Evolutionary conservation across 2,888 invertebrate genomes (phyloP).

Genomic region (Troides aeacus): DNA sequence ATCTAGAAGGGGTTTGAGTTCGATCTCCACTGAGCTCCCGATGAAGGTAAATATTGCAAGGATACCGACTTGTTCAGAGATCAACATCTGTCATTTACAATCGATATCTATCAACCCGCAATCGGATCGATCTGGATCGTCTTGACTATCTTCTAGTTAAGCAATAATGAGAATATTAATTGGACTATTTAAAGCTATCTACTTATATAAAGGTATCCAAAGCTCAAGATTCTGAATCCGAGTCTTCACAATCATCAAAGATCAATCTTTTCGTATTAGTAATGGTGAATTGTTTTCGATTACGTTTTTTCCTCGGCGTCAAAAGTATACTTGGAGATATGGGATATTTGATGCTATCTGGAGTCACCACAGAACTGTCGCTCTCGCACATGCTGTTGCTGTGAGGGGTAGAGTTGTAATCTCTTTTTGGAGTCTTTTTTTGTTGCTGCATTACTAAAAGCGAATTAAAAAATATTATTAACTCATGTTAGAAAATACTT

Average conservation of each 20-base stretch:
- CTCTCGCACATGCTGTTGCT: background rate
- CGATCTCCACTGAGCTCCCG: too few relatives aligned
- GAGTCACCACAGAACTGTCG: background rate
- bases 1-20: too few relatives aligned
- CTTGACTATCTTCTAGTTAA: too few relatives aligned
- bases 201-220: background rate
- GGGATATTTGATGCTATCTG: slow-evolving; percentile 1
- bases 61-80: too few relatives aligned
- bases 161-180: background rate
- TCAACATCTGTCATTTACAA: too few relatives aligned
- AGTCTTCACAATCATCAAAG: slow-evolving; percentile 30
- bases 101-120: too few relatives aligned
- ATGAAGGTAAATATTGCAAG: too few relatives aligned
- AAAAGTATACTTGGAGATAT: slow-evolving; percentile 20
- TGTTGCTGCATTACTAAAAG: slow-evolving; percentile 18
- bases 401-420: slow-evolving; percentile 6
- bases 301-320: slow-evolving; percentile 22
- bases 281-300: slow-evolving; percentile 13
- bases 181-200: too few relatives aligned
- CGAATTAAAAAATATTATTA: background rate
- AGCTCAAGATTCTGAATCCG: background rate
- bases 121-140: too few relatives aligned
- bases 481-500: background rate
- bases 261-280: slow-evolving; percentile 26
- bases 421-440: slow-evolving; percentile 6